A percentile compares a stretch with the other conserved stretches of the same genome.
These are phyloP conservation scores for Theodoxus fluviatilis DNA, from an alignment of 2,888 invertebrate genomes.

Conservation along the genomic window DNA sequence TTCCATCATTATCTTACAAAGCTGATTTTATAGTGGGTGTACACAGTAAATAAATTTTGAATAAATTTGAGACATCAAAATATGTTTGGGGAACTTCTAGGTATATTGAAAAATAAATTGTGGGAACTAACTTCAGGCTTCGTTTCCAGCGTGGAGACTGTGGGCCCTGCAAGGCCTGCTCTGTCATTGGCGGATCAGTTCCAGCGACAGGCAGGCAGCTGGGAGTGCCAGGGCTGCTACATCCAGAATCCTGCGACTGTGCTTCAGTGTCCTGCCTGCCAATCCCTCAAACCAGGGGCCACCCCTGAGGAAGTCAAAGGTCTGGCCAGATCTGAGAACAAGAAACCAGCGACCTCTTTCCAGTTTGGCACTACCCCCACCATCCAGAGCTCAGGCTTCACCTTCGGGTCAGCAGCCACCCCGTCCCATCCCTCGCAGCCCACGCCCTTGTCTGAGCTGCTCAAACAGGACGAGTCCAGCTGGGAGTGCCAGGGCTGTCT, in stretches of 20 bases:
- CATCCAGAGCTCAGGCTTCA: neutral
- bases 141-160: no score
- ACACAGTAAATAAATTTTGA: no score
- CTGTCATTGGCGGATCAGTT: conserved; percentile 63
- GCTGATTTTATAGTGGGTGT: no score
- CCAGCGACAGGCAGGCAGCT: conserved; percentile 70
- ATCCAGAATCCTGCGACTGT: conserved; percentile 69
- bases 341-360: no score
- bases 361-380: neutral
- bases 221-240: conserved; percentile 75
- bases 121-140: no score
- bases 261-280: conserved; percentile 54
- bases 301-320: conserved; percentile 40
- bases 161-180: no score
- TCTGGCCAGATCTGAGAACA: no score
- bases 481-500: conserved; percentile 77
- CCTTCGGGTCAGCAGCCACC: neutral
- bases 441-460: conserved; percentile 62
- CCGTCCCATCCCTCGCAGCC: neutral
- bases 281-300: conserved; percentile 51
- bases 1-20: no score
- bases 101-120: no score
- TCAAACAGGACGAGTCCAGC: conserved; percentile 70
- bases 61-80: no score
- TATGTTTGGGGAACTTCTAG: no score